Base-by-base conservation (phyloP, 1,140 invertebrate genomes). In the Piezodorus guildinii region DNA sequence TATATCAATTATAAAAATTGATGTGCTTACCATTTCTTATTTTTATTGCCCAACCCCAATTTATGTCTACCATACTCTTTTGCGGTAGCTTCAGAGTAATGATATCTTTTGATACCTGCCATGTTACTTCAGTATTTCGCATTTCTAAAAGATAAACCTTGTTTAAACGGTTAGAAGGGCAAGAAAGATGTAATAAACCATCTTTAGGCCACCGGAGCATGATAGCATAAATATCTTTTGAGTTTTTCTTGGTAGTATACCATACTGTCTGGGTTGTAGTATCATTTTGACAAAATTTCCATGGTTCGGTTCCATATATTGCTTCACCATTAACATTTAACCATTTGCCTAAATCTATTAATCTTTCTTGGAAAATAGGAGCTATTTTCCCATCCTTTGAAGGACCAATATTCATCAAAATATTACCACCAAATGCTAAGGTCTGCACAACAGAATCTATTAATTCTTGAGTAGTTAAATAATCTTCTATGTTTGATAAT, bases 321-420 rank as follows among this genome's bases (percentile, higher is more conserved):
- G 89, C 90, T 73, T 94, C 88, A 3, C 91, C 92, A 72, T 96
- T 96, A 2, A 87, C 74, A 14, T 77, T 70, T 5, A 98, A 73
- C 91, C 93, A 96, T 54, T 77, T 72, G 64, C 88, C 88, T 62
- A 90, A 78, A 49, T 80, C 75, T 17, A 79, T 72, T 0, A 98
- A 76, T 65, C 94, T 78, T 71, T 97, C 91, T 77, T 96, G 84
- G 74, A 90, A 96, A 70, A 98, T 91, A 10, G 91, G 88, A 9
- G 80, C 71, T 63, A 98, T 95, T 2, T 81, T 84, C 2, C 94
- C 94, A 68, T 94, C 88, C 71, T 86, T 87, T 0, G 91, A 92
- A 12, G 94, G 94, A 1, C 94, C 92, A 25, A 96, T 80, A 73
- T 96, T 96, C 68, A 96, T 83, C 10, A 96, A 73, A 14, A 91